Base-by-base conservation (phyloP, 2,888 invertebrate species). In the Chalcosyrphus nemorum region DNA sequence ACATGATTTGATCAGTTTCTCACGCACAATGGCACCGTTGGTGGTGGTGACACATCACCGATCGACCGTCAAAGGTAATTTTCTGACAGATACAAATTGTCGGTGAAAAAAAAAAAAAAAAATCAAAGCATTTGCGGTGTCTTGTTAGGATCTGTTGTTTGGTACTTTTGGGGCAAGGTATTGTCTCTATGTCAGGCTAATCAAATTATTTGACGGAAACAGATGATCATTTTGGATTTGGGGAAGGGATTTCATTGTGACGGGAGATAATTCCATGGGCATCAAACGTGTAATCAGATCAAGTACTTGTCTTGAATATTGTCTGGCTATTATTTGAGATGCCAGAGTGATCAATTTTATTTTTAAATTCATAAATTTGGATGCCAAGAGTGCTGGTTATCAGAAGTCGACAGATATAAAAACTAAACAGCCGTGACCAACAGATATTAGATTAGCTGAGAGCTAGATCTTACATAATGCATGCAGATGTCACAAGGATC, bases 1-100 rank as follows among this genome's bases (percentile, higher is more conserved):
- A 59, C 75, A 56, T 24, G 45, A 1, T 71, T 59, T 52, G 41
- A 63, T 52, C 15, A 15, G 32, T 74, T 76, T 76, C 77, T 77
- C 77, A 77, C 77, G 63, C 50, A 77, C 59, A 70, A 81, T 81
- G 59, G 71, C 71, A 80, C 80, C 63, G 59, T 35, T 80, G 70
- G 72, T 84, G 80, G 84, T 65, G 80, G 84, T 84, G 84, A 84
- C 84, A 84, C 80, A 84, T 57, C 66, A 32, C 43, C 43, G 43
- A 63, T 65, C 45, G 38, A 38, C 77, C 77, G 38, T 74, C 72
- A 56, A 50, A 75, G 56, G 17, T n/a, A 19, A 15, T 13, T 27
- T 50, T 82, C 72, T 74, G 82, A 82, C 82, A 82, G 78, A 68
- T 78, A 82, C 68, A 82, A 82, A 78, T 82, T 82, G 68, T 68